These are phyloP conservation scores for Drosophila monieri DNA, from an alignment of 2,888 invertebrate genomes.

Conservation along the genomic window DNA sequence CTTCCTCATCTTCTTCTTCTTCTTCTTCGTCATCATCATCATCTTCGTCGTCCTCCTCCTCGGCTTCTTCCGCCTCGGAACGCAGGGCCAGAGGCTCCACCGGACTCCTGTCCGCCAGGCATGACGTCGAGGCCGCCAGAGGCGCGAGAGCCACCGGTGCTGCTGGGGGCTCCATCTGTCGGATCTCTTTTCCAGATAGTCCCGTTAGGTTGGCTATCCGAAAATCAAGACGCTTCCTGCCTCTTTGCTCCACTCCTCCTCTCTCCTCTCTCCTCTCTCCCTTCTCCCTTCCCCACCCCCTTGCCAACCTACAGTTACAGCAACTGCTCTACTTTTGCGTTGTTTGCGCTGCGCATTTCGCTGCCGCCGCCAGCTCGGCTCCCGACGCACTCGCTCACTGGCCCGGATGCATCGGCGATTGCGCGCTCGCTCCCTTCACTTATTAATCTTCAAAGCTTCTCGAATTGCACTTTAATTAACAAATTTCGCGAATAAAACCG, in stretches of 20 bases:
- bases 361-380: conserved; percentile 22
- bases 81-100: conserved; percentile 48
- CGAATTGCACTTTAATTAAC: conserved; percentile 21
- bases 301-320: conserved; percentile 44
- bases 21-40: conserved; percentile 28
- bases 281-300: conserved; percentile 54
- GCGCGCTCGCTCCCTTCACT: conserved; percentile 5
- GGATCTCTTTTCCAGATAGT: not conserved
- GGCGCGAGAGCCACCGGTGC: conserved; percentile 40
- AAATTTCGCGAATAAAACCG: conserved; percentile 8
- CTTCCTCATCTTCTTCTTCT: conserved; percentile 52
- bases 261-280: too few species aligned
- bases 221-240: conserved; percentile 30
- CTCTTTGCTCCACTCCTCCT: conserved; percentile 49
- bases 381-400: conserved; percentile 10
- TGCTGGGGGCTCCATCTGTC: conserved; percentile 56
- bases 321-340: conserved; percentile 62
- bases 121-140: conserved; percentile 38
- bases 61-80: conserved; percentile 6
- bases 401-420: not conserved
- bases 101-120: conserved; percentile 21
- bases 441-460: conserved; percentile 1
- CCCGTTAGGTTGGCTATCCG: not conserved
- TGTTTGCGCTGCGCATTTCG: conserved; percentile 58
- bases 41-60: not conserved